These are phyloP conservation scores for Aspidoscelis tigris DNA, from an alignment of 2,113 vertebrate species.

Conservation along the genomic window DNA sequence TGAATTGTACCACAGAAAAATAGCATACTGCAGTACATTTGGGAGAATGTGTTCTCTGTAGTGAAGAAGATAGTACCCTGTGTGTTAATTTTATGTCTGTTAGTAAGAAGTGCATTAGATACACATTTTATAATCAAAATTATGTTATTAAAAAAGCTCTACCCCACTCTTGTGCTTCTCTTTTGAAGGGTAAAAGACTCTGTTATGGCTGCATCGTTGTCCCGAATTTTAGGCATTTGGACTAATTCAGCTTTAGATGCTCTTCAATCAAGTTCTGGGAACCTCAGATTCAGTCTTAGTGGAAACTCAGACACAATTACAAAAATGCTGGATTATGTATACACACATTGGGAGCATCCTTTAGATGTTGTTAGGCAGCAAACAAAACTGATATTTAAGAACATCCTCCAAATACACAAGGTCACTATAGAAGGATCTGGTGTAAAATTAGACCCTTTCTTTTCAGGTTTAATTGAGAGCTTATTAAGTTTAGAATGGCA, in stretches of 20 bases:
- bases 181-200: constrained; percentile 88
- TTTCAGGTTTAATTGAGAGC: constrained; percentile 76
- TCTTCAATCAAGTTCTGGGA: constrained; percentile 69
- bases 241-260: constrained; percentile 82
- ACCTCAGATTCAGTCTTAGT: constrained; percentile 74
- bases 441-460: constrained; percentile 77
- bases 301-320: constrained; percentile 76
- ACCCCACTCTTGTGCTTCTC: constrained; percentile 29
- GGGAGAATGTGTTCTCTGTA: not conserved
- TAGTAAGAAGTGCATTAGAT: not conserved
- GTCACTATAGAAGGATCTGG: constrained; percentile 38
- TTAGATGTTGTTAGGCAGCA: constrained; percentile 93
- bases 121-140: not conserved
- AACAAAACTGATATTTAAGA: constrained; percentile 87
- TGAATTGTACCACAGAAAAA: not conserved
- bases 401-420: constrained; percentile 87
- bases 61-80: not conserved
- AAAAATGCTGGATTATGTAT: constrained; percentile 88
- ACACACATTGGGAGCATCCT: constrained; percentile 95
- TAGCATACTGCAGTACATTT: not conserved
- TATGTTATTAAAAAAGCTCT: not conserved
- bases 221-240: constrained; percentile 88
- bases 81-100: too few species aligned
- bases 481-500: constrained; percentile 92
- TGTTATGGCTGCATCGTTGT: constrained; percentile 85